phyloP scores from a whole-genome alignment of 2,797 vertebrate species.

The Neosilurus mollespiculum region DNA sequence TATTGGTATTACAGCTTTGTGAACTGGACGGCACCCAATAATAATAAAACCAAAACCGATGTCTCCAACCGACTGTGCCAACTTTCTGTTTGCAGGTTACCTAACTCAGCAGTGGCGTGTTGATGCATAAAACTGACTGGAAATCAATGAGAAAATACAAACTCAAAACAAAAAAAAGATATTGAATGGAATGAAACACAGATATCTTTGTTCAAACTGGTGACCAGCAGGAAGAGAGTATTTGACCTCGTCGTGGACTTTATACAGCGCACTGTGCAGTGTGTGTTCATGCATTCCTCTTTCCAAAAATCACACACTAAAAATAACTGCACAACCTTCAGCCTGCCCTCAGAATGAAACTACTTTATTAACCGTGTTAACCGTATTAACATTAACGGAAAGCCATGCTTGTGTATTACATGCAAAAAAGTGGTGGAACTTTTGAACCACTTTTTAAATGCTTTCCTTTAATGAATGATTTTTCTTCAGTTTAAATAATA shows the following conservation, averaged over 20 bases:
- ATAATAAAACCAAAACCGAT: not conserved
- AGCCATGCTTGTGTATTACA: too few species aligned
- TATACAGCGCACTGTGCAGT: not conserved
- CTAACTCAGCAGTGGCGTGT: not conserved
- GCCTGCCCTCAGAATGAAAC: not conserved
- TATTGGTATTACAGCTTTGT: not conserved
- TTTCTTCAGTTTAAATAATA: not conserved
- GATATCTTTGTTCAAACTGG: not conserved
- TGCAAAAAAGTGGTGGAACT: not conserved
- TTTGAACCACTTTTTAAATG: not conserved
- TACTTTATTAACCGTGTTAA: not conserved
- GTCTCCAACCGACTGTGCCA: not conserved
- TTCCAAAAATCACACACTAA: not conserved
- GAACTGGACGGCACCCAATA: not conserved
- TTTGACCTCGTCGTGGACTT: not conserved
- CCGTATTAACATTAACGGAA: not conserved
- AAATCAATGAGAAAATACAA: not conserved
- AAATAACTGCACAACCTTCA: conserved; percentile 25
- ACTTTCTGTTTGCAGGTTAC: not conserved
- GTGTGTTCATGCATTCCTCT: not conserved
- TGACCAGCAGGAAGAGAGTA: not conserved
- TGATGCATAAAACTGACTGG: not conserved
- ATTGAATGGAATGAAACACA: not conserved
- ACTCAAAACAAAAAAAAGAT: not conserved
- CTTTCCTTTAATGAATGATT: not conserved